These are phyloP conservation scores for Beaufortia kweichowensis DNA, from an alignment of 2,113 vertebrate genomes.

Conservation along the genomic window DNA sequence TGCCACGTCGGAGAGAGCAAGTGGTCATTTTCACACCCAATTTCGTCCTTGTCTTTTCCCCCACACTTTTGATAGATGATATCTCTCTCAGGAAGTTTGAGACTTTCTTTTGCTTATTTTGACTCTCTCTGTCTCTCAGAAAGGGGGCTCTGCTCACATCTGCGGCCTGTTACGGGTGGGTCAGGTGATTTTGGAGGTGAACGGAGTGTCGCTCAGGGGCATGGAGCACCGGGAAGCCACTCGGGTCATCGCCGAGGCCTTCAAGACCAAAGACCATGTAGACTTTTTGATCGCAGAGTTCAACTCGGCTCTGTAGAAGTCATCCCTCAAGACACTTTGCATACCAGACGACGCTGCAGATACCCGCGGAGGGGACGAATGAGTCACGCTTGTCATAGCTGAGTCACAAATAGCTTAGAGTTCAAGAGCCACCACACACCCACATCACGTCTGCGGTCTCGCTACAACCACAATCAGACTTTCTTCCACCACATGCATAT, in stretches of 20 bases:
- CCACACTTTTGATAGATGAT: slow-evolving; percentile 33
- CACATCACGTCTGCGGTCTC: slow-evolving; percentile 6
- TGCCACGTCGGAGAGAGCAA: slow-evolving; percentile 28
- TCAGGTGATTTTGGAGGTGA: slow-evolving; percentile 91
- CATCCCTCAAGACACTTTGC: slow-evolving; percentile 6
- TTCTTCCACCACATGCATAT: not conserved
- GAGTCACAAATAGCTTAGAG: slow-evolving; percentile 24
- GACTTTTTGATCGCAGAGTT: slow-evolving; percentile 90
- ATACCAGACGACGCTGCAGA: not conserved
- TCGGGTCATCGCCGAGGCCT: slow-evolving; percentile 88
- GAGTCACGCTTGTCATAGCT: slow-evolving; percentile 8
- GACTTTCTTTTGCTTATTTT: not conserved
- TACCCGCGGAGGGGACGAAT: not conserved
- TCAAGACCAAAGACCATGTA: slow-evolving; percentile 88
- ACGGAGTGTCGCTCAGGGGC: slow-evolving; percentile 80
- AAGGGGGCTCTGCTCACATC: slow-evolving; percentile 87
- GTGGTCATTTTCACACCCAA: not conserved
- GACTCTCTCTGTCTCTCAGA: slow-evolving; percentile 67
- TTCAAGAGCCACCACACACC: slow-evolving; percentile 2
- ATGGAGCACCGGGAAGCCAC: slow-evolving; percentile 88
- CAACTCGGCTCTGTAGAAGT: slow-evolving; percentile 78
- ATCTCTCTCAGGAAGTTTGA: not conserved
- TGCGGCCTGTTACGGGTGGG: slow-evolving; percentile 88
- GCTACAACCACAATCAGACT: not conserved
- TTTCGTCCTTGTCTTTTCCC: slow-evolving; percentile 4